Percentiles rank a stretch among this genome's conserved stretches.
These are phyloP conservation scores for Synergus japonicus DNA, from an alignment of 2,888 invertebrate genomes.

Conservation along the genomic window DNA sequence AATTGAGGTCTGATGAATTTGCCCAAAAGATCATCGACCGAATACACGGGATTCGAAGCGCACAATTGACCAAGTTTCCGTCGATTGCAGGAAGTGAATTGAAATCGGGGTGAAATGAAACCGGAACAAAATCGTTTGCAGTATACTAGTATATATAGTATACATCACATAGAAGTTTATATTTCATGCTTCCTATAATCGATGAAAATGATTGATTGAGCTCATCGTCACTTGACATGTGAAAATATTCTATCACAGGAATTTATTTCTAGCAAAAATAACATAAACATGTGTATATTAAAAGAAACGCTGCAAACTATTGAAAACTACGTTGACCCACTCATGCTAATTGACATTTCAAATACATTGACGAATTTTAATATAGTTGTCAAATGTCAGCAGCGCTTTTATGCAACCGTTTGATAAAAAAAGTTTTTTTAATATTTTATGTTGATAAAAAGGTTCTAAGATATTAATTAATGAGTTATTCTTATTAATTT, in stretches of 20 bases:
- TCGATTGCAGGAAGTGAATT: slow-evolving; percentile 24
- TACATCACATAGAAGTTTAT: not conserved
- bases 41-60: not conserved
- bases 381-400: too few species aligned
- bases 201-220: slow-evolving; percentile 18
- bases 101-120: slow-evolving; percentile 26
- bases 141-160: not conserved
- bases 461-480: too few species aligned
- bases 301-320: not conserved
- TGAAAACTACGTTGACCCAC: too few species aligned
- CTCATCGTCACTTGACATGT: slow-evolving; percentile 17
- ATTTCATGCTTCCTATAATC: not conserved
- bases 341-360: too few species aligned
- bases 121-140: slow-evolving; percentile 19
- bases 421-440: too few species aligned
- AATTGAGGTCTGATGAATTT: not conserved
- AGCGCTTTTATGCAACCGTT: too few species aligned
- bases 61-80: slow-evolving; percentile 26
- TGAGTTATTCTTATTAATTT: too few species aligned
- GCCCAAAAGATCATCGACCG: slow-evolving; percentile 17
- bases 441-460: too few species aligned
- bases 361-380: too few species aligned
- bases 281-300: not conserved
- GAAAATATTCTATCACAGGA: slow-evolving; percentile 4
- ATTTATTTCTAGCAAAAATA: not conserved